Evolutionary conservation across 2,797 vertebrate species (phyloP).

Genomic region (Parauchenoglanis ngamensis): DNA sequence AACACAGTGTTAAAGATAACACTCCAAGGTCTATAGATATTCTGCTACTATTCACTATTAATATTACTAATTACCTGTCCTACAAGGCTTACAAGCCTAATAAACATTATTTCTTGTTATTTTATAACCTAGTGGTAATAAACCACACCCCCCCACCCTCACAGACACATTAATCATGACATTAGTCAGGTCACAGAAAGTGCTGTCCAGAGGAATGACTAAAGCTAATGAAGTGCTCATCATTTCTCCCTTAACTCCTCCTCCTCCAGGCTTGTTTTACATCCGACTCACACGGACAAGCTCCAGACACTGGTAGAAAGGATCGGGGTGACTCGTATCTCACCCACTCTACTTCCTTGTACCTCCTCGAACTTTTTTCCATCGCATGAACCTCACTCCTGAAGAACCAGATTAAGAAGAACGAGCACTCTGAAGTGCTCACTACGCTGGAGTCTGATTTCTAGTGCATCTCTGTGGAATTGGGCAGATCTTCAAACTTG

Average conservation of each 20-base stretch:
- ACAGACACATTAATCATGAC: slow-evolving; percentile 44
- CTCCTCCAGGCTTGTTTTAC: slow-evolving; percentile 82
- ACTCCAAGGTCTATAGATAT: not conserved
- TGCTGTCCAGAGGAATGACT: slow-evolving; percentile 67
- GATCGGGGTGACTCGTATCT: slow-evolving; percentile 71
- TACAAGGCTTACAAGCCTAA: not conserved
- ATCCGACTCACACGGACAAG: slow-evolving; percentile 80
- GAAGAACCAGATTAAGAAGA: slow-evolving; percentile 14
- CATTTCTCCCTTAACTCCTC: slow-evolving; percentile 83
- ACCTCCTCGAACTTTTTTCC: slow-evolving; percentile 19
- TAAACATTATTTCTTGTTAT: not conserved
- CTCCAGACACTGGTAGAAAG: slow-evolving; percentile 81
- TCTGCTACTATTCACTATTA: not conserved
- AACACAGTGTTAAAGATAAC: not conserved
- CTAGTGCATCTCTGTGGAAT: not conserved
- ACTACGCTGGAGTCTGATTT: slow-evolving; percentile 14
- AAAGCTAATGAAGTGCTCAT: slow-evolving; percentile 72
- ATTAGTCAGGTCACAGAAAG: slow-evolving; percentile 66
- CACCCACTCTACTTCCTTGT: slow-evolving; percentile 16
- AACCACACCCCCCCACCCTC: slow-evolving; percentile 36
- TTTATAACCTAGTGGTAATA: slow-evolving; percentile 2
- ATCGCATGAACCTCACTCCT: not conserved
- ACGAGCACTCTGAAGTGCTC: not conserved
- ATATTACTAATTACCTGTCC: not conserved
- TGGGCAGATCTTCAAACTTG: not conserved